Evolutionary conservation across 2,113 vertebrate genomes (phyloP), one percentile per base, ranked within the genome.

Genomic region (Anseranas semipalmata): DNA sequence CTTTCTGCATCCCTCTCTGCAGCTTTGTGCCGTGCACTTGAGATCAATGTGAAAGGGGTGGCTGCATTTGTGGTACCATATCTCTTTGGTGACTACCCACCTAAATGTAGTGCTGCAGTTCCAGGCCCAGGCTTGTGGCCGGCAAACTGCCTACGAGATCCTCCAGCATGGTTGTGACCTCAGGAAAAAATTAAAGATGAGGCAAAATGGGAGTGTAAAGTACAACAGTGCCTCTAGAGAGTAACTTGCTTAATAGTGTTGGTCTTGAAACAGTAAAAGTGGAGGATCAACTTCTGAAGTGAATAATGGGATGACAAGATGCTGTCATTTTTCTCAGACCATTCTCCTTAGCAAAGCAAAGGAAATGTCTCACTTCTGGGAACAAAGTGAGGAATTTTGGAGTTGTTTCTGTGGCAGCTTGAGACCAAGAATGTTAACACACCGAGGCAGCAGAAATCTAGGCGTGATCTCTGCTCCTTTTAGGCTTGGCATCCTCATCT

Each of bases 401-500:
- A 39, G 71, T 39, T 73, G 52, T 22, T 67, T 82, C 43, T 68
- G 48, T 30, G 35, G 48, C 41, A 62, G 17, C 4, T 21, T 53
- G n/a, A 86, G 41, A 48, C 71, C 28, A 33, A 59, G 68, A 85
- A 43, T 27, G 20, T 88, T 83, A 83, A 48, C 10, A 7, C 22
- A 27, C 35, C 48, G 43, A 62, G 32, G 37, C 83, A 72, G 65
- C 71, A 72, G 67, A 63, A 78, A 68, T 41, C 33, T 60, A 45
- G 15, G 22, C 73, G 18, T 67, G 46, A 68, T 70, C 67, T 83
- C 39, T 85, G 55, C 41, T 65, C 50, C 75, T 91, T 93, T 85
- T 33, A 74, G 90, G 39, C 48, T 92, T 96, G 60, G 72, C 92
- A 78, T 46, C 22, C 45, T 91, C 67, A 12, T 43, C 37, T 91